phyloP scores from a whole-genome alignment of 2,113 vertebrate species.

The Grantiella picta region DNA sequence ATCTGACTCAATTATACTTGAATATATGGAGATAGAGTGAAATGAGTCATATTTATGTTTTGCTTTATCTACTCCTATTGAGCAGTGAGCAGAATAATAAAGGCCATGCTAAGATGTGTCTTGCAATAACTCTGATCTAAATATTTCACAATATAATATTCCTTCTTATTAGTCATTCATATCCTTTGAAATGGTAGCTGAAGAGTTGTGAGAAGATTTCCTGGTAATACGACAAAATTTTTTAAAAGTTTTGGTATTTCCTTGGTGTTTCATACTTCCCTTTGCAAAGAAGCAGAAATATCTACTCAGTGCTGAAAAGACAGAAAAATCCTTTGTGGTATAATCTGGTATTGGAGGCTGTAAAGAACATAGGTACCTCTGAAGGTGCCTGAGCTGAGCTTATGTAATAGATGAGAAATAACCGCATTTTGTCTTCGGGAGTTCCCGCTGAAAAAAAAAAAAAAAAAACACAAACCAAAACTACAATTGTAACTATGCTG shows the following conservation, averaged over 20 bases:
- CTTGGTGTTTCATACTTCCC: neutral
- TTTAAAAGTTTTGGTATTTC: neutral
- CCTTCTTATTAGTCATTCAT: neutral
- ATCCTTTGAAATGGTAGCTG: neutral
- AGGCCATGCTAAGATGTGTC: neutral
- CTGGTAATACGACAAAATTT: neutral
- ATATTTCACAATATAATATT: neutral
- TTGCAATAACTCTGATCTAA: neutral
- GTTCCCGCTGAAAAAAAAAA: slow-evolving; percentile 81
- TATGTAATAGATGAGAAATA: slow-evolving; percentile 98
- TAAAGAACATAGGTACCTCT: slow-evolving; percentile 83
- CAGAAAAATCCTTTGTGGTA: neutral
- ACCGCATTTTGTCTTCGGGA: slow-evolving; percentile 97
- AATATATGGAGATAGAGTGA: neutral
- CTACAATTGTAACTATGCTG: neutral
- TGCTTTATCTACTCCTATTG: neutral
- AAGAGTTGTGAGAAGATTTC: neutral
- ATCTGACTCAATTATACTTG: neutral
- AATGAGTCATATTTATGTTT: neutral
- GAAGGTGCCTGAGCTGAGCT: slow-evolving; percentile 86
- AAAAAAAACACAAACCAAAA: neutral
- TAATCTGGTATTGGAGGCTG: neutral
- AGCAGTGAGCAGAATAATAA: neutral
- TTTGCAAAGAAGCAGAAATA: neutral
- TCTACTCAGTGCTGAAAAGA: neutral